phyloP scores from a whole-genome alignment of 2,888 invertebrate genomes.

The Ryuthela nishihirai region DNA sequence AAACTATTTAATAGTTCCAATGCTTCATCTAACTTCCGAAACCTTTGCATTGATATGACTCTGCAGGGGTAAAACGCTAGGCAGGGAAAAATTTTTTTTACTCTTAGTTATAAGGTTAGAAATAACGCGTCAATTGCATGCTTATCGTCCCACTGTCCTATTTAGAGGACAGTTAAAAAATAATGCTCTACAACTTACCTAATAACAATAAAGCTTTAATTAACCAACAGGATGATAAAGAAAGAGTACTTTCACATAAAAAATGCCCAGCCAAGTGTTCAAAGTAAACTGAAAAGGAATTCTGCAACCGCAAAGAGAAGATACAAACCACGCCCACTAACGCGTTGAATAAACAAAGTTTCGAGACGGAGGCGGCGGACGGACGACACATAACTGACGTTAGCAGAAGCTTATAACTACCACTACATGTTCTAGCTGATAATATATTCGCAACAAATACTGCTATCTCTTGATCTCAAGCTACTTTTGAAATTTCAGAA shows the following conservation, averaged over 20 bases:
- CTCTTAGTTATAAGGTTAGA: background rate
- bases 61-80: too few species aligned
- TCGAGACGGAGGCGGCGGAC: background rate
- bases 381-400: background rate
- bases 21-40: too few species aligned
- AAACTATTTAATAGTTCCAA: too few species aligned
- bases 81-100: background rate
- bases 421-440: conserved; percentile 3
- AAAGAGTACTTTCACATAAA: too few species aligned
- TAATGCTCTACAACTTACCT: background rate
- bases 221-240: too few species aligned
- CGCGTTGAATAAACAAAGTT: background rate
- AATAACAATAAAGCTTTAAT: too few species aligned
- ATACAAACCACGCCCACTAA: conserved; percentile 11
- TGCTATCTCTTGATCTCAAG: too few species aligned
- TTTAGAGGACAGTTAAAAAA: too few species aligned
- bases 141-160: background rate
- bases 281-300: conserved; percentile 11
- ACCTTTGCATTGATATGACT: too few species aligned
- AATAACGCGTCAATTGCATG: background rate
- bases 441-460: conserved; percentile 12
- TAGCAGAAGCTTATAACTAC: conserved; percentile 7
- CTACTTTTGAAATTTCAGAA: too few species aligned
- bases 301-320: conserved; percentile 7
- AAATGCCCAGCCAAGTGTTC: conserved; percentile 2